These are phyloP conservation scores for Parnassius smintheus DNA, from an alignment of 2,888 invertebrate species.

Conservation along the genomic window DNA sequence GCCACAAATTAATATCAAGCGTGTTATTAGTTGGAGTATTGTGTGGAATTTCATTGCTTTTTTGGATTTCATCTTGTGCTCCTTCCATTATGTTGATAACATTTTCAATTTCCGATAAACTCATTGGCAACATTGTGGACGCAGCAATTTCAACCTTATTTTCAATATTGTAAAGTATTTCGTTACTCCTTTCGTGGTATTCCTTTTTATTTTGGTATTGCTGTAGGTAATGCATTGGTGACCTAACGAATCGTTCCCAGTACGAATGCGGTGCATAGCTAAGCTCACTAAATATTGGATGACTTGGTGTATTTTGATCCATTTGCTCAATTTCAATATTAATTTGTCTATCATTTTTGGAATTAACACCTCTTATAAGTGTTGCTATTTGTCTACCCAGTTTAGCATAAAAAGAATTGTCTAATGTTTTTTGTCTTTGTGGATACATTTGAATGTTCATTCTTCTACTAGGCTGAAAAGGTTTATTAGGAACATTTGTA, in stretches of 20 bases:
- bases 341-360: constrained; percentile 43
- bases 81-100: constrained; percentile 52
- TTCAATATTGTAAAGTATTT: constrained; percentile 61
- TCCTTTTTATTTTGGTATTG: constrained; percentile 39
- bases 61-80: constrained; percentile 31
- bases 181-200: constrained; percentile 47
- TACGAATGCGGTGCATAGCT: constrained; percentile 52
- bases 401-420: constrained; percentile 57
- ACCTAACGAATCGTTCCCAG: constrained; percentile 69
- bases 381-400: constrained; percentile 69
- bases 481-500: constrained; percentile 26
- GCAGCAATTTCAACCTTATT: constrained; percentile 56
- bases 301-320: constrained; percentile 33
- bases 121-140: constrained; percentile 45
- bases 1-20: constrained; percentile 55
- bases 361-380: constrained; percentile 56
- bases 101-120: constrained; percentile 63
- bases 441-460: constrained; percentile 27
- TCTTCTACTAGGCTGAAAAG: constrained; percentile 26
- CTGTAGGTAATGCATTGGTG: constrained; percentile 46
- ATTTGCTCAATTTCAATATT: constrained; percentile 46
- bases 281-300: constrained; percentile 50
- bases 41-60: constrained; percentile 28
- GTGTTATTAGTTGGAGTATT: constrained; percentile 37
- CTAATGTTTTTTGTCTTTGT: constrained; percentile 34